phyloP scores from a whole-genome alignment of 2,888 invertebrate species.

The Limnephilus auricula region DNA sequence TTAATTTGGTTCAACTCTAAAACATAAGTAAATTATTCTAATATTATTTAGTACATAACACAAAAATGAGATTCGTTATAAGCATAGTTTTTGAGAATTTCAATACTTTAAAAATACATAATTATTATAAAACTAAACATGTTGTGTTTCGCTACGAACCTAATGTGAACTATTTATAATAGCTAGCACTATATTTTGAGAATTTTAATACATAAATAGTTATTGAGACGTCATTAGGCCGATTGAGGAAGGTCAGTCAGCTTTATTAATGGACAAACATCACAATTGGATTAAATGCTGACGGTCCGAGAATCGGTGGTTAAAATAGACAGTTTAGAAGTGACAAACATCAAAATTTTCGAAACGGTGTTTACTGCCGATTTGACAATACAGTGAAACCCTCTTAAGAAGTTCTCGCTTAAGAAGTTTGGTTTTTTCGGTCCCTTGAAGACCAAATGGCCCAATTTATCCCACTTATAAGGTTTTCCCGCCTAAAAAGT shows the following conservation, averaged over 20 bases:
- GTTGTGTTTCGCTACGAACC: not conserved
- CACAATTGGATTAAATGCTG: not conserved
- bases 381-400: too few species aligned
- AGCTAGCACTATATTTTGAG: not conserved
- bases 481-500: too few species aligned
- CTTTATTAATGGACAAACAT: not conserved
- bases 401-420: too few species aligned
- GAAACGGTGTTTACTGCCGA: too few species aligned
- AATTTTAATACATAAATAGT: not conserved
- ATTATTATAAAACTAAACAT: not conserved
- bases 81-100: not conserved
- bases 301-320: too few species aligned
- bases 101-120: not conserved
- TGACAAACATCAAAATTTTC: too few species aligned
- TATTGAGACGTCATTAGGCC: not conserved
- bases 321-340: too few species aligned
- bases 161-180: not conserved
- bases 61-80: not conserved
- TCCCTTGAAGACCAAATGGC: too few species aligned
- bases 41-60: not conserved
- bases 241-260: not conserved
- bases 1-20: not conserved
- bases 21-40: not conserved
- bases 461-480: too few species aligned
- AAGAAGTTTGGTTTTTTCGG: too few species aligned